These are phyloP conservation scores for Orthosia incerta DNA, from an alignment of 2,888 invertebrate genomes.

Conservation along the genomic window DNA sequence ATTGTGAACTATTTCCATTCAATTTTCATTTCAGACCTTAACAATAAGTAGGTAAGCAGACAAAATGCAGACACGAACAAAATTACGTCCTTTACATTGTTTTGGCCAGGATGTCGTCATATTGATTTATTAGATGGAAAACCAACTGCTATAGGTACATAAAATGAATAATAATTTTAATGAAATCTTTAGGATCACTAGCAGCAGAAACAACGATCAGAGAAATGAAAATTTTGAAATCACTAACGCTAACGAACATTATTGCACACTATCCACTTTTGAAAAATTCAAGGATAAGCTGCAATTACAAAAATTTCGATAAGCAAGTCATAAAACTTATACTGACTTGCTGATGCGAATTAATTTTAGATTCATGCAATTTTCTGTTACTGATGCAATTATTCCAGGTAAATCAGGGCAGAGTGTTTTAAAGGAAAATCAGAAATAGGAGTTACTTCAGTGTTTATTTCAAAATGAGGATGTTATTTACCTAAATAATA, in stretches of 20 bases:
- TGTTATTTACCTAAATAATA: constrained; percentile 55
- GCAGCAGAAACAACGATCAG: too few species aligned
- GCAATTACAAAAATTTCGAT: constrained; percentile 11
- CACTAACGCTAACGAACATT: too few species aligned
- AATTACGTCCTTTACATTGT: not conserved
- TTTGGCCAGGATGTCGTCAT: not conserved
- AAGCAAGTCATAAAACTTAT: not conserved
- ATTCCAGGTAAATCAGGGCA: not conserved
- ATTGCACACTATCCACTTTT: too few species aligned
- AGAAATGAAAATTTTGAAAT: too few species aligned
- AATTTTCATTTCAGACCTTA: not conserved
- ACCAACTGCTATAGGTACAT: too few species aligned
- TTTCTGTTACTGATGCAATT: not conserved
- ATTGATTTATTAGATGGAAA: too few species aligned
- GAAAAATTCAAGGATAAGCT: too few species aligned
- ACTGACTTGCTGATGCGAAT: not conserved
- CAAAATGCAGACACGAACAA: constrained; percentile 1
- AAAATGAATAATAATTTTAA: too few species aligned
- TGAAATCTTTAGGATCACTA: too few species aligned
- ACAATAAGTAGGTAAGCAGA: not conserved
- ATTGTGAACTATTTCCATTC: not conserved
- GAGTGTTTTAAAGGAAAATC: constrained; percentile 39
- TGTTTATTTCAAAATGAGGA: constrained; percentile 53
- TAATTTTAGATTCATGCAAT: not conserved
- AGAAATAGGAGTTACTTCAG: constrained; percentile 44